Evolutionary conservation across 2,888 invertebrate species (phyloP), one percentile per base, ranked within the genome.

Genomic region (Agonopterix alstromeriana): DNA sequence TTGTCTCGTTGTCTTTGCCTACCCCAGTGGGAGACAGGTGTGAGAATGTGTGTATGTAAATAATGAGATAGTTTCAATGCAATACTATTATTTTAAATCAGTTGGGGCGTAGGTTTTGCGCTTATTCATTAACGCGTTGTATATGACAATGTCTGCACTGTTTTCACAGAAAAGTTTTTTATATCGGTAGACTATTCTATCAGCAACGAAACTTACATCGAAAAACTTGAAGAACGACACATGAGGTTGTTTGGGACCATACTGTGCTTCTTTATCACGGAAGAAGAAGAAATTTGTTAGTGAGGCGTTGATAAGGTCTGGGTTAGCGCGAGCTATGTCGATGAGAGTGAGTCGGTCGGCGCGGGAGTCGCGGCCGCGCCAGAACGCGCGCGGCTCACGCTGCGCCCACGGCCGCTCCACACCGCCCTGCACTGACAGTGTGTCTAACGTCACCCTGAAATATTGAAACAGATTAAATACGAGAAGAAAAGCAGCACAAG

Each of bases 231-330:
- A 96, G 75, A 98, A 97, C 3, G 97, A 96, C 53, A 97, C 91
- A 65, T 95, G 94, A 11, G 93, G 92, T 54, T 92, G 92, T 70
- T 94, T 94, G 10, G 97, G 97, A 1, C 98, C 98, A 87, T 97
- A 97, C 67, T 93, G 90, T 12, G 92, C 87, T 72, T 95, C 94
- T 77, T 96, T 92, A 62, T 97, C 93, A 56, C 93, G 92, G 71
- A 96, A 98, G 88, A 99, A 99, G 81, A 99, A 99, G 82, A 98
- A 98, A 74, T 97, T 96, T 0, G 98, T 98, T 17, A 98, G 91
- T 0, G 97, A 96, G 9, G 93, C 98, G 84, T 98, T 97, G 52
- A 98, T 92, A 3, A 97, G 77, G 47, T 96, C 92, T 0, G 97
- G 94, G 56, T 87, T 66, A 2, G 67, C 69, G 55, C 93, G 90